These are phyloP conservation scores for Marasmarcha lunaedactyla DNA, from an alignment of 2,888 invertebrate species.

Conservation along the genomic window DNA sequence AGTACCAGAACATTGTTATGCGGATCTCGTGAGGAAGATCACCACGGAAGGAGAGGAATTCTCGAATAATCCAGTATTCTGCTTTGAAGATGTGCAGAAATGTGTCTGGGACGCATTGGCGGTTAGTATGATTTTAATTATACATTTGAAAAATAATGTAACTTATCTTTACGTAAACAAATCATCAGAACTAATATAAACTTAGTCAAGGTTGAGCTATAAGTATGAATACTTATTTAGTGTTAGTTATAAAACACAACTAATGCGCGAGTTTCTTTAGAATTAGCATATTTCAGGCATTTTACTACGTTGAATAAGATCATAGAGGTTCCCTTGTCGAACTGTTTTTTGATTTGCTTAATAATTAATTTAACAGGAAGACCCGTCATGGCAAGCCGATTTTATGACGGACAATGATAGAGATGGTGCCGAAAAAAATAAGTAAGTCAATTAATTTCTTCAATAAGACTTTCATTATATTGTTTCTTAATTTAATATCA, in stretches of 20 bases:
- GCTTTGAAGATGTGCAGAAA: slow-evolving; percentile 88
- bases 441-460: slow-evolving; percentile 1
- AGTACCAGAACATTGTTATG: slow-evolving; percentile 41
- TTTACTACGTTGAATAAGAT: too few species aligned
- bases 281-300: too few species aligned
- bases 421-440: slow-evolving; percentile 31
- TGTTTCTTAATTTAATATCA: neutral
- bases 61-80: slow-evolving; percentile 67
- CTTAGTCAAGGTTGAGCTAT: too few species aligned
- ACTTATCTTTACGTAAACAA: too few species aligned
- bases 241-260: too few species aligned
- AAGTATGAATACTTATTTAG: too few species aligned
- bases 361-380: slow-evolving; percentile 45
- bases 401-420: slow-evolving; percentile 50
- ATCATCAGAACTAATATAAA: too few species aligned
- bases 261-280: too few species aligned
- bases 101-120: slow-evolving; percentile 71
- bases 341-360: too few species aligned
- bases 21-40: slow-evolving; percentile 51
- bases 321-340: too few species aligned
- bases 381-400: slow-evolving; percentile 55
- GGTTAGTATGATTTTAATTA: slow-evolving; percentile 59
- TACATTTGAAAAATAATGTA: slow-evolving; percentile 17
- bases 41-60: slow-evolving; percentile 58
- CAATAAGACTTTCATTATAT: too few species aligned